phyloP scores from a whole-genome alignment of 92 coral and sea anemone genomes.

The Galaxea fascicularis region DNA sequence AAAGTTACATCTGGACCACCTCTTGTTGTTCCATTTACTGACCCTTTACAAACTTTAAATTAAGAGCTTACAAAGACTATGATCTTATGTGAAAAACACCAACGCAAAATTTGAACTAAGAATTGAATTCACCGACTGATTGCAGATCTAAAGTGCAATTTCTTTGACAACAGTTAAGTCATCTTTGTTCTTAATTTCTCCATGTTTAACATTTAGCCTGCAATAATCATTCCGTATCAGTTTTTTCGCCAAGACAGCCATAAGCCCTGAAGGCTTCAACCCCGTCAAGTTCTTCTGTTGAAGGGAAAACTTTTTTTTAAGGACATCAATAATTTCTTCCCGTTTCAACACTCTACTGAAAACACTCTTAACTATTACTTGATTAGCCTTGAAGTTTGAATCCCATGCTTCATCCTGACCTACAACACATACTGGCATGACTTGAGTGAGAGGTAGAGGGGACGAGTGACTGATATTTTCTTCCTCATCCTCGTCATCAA shows the following conservation, averaged over 20 bases:
- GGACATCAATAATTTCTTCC: constrained; percentile 42
- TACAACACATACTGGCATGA: constrained; percentile 12
- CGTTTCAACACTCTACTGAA: constrained; percentile 45
- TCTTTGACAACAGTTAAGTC: constrained; percentile 42
- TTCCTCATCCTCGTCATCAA: constrained; percentile 32
- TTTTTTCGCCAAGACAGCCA: constrained; percentile 53
- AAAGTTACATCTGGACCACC: background rate
- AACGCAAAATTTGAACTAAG: constrained; percentile 7
- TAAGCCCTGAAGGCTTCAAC: constrained; percentile 40
- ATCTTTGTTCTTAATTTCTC: constrained; percentile 42
- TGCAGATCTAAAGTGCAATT: constrained; percentile 37
- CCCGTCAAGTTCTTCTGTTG: constrained; percentile 46
- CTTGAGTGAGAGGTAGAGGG: constrained; percentile 52
- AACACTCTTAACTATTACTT: constrained; percentile 44
- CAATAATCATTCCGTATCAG: constrained; percentile 36
- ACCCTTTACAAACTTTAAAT: constrained; percentile 3
- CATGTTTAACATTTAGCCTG: constrained; percentile 21
- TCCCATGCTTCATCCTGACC: constrained; percentile 20
- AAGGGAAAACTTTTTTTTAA: constrained; percentile 42
- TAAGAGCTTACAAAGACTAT: background rate
- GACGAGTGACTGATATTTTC: constrained; percentile 21
- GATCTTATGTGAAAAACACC: constrained; percentile 7
- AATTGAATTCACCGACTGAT: background rate
- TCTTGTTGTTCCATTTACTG: background rate
- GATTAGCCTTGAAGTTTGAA: constrained; percentile 29